These are phyloP conservation scores for Coelinius sp. DNA, from an alignment of 2,888 invertebrate genomes.

Conservation along the genomic window DNA sequence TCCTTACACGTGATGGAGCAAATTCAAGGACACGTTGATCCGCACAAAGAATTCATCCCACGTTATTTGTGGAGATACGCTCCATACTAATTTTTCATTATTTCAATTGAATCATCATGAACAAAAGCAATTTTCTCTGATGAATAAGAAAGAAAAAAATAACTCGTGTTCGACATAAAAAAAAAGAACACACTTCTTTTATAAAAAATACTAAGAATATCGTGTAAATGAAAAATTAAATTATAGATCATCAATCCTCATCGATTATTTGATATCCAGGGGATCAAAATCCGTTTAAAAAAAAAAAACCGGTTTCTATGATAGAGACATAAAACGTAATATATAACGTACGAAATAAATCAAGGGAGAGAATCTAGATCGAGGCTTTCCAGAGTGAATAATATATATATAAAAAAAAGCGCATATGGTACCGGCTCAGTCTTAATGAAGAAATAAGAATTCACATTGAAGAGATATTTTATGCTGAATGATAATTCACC, in stretches of 20 bases:
- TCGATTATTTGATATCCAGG: not conserved
- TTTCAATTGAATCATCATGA: not conserved
- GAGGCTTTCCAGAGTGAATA: conserved; percentile 34
- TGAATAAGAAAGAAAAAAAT: not conserved
- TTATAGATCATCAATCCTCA: too few species aligned
- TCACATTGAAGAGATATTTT: not conserved
- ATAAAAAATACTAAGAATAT: too few species aligned
- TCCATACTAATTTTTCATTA: conserved; percentile 6
- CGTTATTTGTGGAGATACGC: not conserved
- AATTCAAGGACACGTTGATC: conserved; percentile 5
- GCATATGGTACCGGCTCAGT: conserved; percentile 47
- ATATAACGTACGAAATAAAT: conserved; percentile 6
- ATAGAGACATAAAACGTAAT: conserved; percentile 35
- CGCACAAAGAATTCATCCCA: conserved; percentile 22
- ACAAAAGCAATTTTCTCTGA: not conserved
- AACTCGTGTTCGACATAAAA: too few species aligned
- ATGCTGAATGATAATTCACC: not conserved
- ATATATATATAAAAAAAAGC: conserved; percentile 26
- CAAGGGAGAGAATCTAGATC: conserved; percentile 34
- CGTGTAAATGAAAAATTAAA: too few species aligned
- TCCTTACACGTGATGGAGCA: conserved; percentile 12
- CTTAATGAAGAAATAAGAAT: conserved; percentile 44
- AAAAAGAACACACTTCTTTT: too few species aligned
- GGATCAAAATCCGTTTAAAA: conserved; percentile 22
- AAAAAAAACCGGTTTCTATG: conserved; percentile 29